Conservation (phyloP, 1,140 invertebrate species). For the Eumeta japonica region DNA sequence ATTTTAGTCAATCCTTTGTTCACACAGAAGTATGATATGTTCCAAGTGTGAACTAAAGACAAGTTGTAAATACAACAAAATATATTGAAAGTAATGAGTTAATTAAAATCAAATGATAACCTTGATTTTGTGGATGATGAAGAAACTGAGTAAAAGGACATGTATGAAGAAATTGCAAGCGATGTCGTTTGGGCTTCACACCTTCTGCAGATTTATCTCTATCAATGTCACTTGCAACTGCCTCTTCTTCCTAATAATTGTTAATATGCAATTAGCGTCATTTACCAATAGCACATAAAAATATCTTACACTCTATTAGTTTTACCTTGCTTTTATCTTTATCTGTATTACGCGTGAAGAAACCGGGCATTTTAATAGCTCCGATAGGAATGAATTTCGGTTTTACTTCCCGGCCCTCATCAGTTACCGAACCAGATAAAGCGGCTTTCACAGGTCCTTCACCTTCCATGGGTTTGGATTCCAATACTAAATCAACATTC, state of each 20-base stretch:
- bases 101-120: too few species aligned
- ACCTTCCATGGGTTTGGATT: conserved; percentile 51
- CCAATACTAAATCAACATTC: conserved; percentile 33
- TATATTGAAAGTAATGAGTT: too few species aligned
- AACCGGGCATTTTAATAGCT: conserved; percentile 79
- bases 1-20: too few species aligned
- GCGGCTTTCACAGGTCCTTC: conserved; percentile 58
- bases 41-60: too few species aligned
- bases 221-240: conserved; percentile 47
- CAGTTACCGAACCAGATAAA: conserved; percentile 58
- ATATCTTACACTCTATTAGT: background rate
- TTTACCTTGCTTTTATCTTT: conserved; percentile 60
- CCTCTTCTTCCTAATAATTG: conserved; percentile 41
- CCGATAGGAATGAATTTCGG: conserved; percentile 80
- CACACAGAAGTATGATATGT: too few species aligned
- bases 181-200: conserved; percentile 26
- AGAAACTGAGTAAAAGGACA: conserved; percentile 33
- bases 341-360: conserved; percentile 74
- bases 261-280: too few species aligned
- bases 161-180: conserved; percentile 33
- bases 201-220: conserved; percentile 48
- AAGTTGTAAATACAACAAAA: too few species aligned
- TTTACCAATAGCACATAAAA: too few species aligned
- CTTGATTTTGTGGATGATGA: conserved; percentile 24
- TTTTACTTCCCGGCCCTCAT: conserved; percentile 69